Evolutionary conservation across 2,113 vertebrate species (phyloP), one percentile per base, ranked within the genome.

Genomic region (Fregata magnificens): DNA sequence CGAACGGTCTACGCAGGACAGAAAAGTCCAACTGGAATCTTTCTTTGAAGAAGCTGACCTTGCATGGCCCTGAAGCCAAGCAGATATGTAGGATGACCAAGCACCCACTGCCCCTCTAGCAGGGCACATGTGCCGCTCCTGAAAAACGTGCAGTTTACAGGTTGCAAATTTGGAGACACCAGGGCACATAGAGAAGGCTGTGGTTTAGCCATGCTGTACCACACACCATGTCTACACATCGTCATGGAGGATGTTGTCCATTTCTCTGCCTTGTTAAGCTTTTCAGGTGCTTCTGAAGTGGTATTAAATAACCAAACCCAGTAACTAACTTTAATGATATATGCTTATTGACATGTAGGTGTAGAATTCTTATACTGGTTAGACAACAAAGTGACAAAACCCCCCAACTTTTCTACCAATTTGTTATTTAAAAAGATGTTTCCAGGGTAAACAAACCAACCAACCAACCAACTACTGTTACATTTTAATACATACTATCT

Each of bases 71-170:
- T 52, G 45, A 87, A 87, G 65, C 47, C 66, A 67, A 88, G 49
- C n/a, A 87, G 82, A 4, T n/a, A 15, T 0, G 17, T 22, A 45
- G 24, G 11, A 73, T 11, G 22, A 52, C 5, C 0, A 0, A 76
- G 18, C 9, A 58, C 4, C 19, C 13, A 19, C 38, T 53, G 52
- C 22, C 22, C 20, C 31, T 83, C 34, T 10, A 70, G 21, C 40
- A 70, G 63, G 36, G 38, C 24, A 65, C 15, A 7, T 0, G 1
- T 82, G 79, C 42, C 0, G 1, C 44, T 82, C 40, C 53, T 40
- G 49, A 42, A 49, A 85, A 66, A 42, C 3, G 1, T 13, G 13
- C 24, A 55, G 36, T 38, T 86, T 38, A 50, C 13, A 38, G 52
- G 10, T 4, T 56, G 14, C 2, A 2, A 44, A 70, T 40, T 4